A percentile compares a stretch with the other conserved stretches of the same genome.
Conservation (phyloP, 2,797 vertebrate genomes). For the Tapera naevia region DNA sequence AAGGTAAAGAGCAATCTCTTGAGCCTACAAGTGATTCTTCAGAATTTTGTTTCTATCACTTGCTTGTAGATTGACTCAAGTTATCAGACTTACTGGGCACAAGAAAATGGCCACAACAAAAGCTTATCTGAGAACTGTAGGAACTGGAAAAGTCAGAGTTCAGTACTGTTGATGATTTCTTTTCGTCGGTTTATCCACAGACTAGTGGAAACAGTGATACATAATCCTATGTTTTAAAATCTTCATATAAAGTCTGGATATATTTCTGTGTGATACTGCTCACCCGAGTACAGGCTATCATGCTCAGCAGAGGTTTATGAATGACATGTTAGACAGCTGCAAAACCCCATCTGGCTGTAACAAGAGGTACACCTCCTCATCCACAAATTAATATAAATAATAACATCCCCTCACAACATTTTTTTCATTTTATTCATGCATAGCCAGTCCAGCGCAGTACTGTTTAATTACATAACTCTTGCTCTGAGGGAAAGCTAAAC, state of each 20-base stretch:
- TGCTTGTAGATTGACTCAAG: not conserved
- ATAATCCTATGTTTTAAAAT: not conserved
- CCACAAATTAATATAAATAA: not conserved
- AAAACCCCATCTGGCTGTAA: not conserved
- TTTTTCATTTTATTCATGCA: not conserved
- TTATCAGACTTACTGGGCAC: not conserved
- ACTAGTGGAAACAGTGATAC: not conserved
- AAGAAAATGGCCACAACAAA: not conserved
- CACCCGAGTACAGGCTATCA: not conserved
- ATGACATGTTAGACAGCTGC: not conserved
- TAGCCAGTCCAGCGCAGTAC: not conserved
- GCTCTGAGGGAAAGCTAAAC: not conserved
- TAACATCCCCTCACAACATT: not conserved
- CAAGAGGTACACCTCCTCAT: not conserved
- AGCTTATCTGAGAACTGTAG: not conserved
- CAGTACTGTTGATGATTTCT: accelerated
- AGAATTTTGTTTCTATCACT: not conserved
- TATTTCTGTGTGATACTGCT: not conserved
- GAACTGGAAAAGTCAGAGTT: not conserved
- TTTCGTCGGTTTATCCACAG: not conserved
- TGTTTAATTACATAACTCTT: not conserved
- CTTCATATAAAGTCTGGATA: not conserved
- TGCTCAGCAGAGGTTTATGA: not conserved
- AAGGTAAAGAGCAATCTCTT: not conserved
- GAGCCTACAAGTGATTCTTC: not conserved